phyloP scores from a whole-genome alignment of 2,888 invertebrate genomes.

The Crepidodera aurea region DNA sequence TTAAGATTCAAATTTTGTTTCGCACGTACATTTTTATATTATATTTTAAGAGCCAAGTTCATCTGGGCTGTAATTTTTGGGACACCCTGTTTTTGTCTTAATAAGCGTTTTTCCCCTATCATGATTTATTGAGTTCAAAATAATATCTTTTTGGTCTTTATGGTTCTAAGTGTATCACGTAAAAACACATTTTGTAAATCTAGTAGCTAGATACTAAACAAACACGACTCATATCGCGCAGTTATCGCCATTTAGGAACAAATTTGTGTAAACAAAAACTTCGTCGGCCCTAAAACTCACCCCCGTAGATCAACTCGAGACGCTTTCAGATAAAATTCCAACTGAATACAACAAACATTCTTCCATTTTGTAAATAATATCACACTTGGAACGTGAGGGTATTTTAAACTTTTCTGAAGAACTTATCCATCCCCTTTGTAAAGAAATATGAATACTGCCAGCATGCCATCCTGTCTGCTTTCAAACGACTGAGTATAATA shows the following conservation, averaged over 20 bases:
- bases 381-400: constrained; percentile 48
- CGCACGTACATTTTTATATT: too few relatives aligned
- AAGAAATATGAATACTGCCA: constrained; percentile 42
- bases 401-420: constrained; percentile 44
- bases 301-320: constrained; percentile 28
- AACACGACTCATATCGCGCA: not conserved
- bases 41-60: too few relatives aligned
- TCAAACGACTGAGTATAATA: constrained; percentile 36
- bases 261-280: constrained; percentile 22
- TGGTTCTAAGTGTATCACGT: not conserved
- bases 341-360: constrained; percentile 41
- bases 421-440: constrained; percentile 50
- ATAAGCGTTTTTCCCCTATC: too few relatives aligned
- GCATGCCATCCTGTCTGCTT: constrained; percentile 39
- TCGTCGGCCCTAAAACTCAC: constrained; percentile 1
- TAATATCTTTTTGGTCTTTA: not conserved
- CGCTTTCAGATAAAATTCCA: constrained; percentile 42
- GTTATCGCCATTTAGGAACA: constrained; percentile 1
- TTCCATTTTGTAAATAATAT: constrained; percentile 49
- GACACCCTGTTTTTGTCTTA: too few relatives aligned
- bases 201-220: not conserved
- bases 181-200: constrained; percentile 1
- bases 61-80: too few relatives aligned
- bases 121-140: too few relatives aligned
- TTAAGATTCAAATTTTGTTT: too few relatives aligned